Evolutionary conservation across 2,797 vertebrate genomes (phyloP).

Genomic region (Thaleichthys pacificus): DNA sequence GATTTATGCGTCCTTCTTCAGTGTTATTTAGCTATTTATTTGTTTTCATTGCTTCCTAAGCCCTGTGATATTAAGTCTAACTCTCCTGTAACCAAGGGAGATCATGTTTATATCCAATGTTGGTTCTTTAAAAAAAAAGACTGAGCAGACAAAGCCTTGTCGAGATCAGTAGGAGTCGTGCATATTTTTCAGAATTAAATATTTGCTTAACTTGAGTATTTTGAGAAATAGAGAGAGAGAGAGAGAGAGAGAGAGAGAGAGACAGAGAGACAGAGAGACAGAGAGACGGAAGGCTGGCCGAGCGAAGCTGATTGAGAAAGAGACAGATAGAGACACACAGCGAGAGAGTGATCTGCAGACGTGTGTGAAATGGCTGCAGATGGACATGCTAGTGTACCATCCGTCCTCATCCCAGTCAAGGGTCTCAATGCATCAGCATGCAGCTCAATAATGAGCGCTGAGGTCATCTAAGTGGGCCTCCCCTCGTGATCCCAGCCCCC

Average conservation of each 20-base stretch:
- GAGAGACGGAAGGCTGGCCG: too few relatives aligned
- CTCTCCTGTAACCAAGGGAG: not conserved
- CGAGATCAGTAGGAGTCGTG: too few relatives aligned
- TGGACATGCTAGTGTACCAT: constrained; percentile 17
- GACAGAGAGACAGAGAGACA: too few relatives aligned
- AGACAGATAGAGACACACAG: too few relatives aligned
- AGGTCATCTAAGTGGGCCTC: constrained; percentile 6
- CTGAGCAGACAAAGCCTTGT: too few relatives aligned
- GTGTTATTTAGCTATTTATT: constrained; percentile 24
- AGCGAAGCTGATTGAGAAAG: too few relatives aligned
- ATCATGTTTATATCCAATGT: too few relatives aligned
- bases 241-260: constrained; percentile 1
- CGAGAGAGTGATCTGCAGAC: not conserved
- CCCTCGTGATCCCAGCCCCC: not conserved
- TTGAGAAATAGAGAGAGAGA: constrained; percentile 16
- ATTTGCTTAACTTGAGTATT: constrained; percentile 23
- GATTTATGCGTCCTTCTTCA: not conserved
- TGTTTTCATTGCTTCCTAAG: constrained; percentile 39
- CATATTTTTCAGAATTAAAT: too few relatives aligned
- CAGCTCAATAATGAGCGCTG: constrained; percentile 22
- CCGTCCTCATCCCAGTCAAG: constrained; percentile 34
- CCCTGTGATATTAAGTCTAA: constrained; percentile 10
- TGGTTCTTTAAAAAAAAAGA: too few relatives aligned
- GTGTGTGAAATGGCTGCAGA: not conserved
- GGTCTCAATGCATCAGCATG: constrained; percentile 19